Evolutionary conservation across 2,113 vertebrate species (phyloP), one percentile per base, ranked within the genome.

Genomic region (Oryzias celebensis): DNA sequence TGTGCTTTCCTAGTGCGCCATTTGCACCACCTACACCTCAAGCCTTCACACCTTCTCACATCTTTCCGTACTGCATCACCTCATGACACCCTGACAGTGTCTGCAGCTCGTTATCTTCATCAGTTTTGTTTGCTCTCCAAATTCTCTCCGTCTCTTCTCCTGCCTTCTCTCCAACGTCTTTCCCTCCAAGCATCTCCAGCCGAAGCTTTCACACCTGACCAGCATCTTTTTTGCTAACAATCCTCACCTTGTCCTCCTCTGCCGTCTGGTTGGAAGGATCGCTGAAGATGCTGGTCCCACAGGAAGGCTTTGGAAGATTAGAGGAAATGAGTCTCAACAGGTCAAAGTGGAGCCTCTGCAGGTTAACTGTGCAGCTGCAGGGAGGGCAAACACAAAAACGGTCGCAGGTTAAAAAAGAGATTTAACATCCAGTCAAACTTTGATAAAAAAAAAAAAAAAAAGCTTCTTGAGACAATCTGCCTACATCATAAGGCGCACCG

Each of bases 211-310:
- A 60, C 43, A 59, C 58, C 50, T 47, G 26, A 20, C 20, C 20
- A 20, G 20, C 1, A 20, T 20, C 20, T 20, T 20, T 20, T 20
- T 20, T 45, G 24, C 17, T 36, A 22, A 47, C 41, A 58, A 57
- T 65, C 57, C 36, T 31, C 18, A 42, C 31, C 45, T 55, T 52
- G 42, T 81, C 69, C 52, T 26, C 53, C 36, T 67, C 28, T 14
- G 13, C 62, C 31, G 71, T 71, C 71, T 68, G 52, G 26, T 51
- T 31, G 65, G 45, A 78, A 80, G 80, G 71, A 65, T 49, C 18
- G 14, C 70, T 80, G 77, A 71, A 3, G 16, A 3, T 8, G 4
- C 22, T 1, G 24, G 58, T 50, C 55, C 60, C 65, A 14, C 55
- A 0, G 74, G 65, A 63, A 43, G 16, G 4, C 58, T 22, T 4